These are phyloP conservation scores for Zaprionus obscuricornis DNA, from an alignment of 2,888 invertebrate species.

Conservation along the genomic window DNA sequence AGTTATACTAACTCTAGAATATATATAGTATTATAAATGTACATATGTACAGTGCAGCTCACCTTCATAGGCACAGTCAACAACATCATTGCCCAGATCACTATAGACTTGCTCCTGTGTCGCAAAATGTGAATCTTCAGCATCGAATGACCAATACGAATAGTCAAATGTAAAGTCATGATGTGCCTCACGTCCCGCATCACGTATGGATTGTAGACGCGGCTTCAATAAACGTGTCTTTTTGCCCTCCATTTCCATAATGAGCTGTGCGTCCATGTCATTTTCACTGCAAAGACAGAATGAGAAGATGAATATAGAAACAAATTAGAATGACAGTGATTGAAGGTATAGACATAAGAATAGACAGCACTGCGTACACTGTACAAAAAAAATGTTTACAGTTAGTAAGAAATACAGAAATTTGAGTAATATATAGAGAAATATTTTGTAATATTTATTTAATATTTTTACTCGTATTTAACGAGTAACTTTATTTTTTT, in stretches of 20 bases:
- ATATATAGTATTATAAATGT: too few relatives aligned
- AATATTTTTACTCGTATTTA: too few relatives aligned
- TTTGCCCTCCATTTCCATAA: constrained; percentile 93
- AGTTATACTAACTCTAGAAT: too few relatives aligned
- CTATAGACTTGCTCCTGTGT: constrained; percentile 92
- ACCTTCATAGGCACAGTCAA: constrained; percentile 90
- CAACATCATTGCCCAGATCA: constrained; percentile 89
- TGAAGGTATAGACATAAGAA: constrained; percentile 7
- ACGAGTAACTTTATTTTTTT: too few relatives aligned
- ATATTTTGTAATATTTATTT: too few relatives aligned
- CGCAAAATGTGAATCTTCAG: constrained; percentile 88
- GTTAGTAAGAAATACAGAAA: neutral
- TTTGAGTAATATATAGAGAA: too few relatives aligned
- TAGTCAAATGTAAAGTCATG: constrained; percentile 96
- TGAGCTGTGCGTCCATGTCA: constrained; percentile 92
- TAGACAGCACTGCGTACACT: neutral
- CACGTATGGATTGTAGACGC: constrained; percentile 84
- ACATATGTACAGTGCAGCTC: too few relatives aligned
- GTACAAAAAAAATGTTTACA: neutral
- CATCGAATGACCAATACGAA: constrained; percentile 93
- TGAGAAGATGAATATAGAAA: constrained; percentile 30
- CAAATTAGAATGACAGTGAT: constrained; percentile 6
- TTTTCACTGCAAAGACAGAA: constrained; percentile 87
- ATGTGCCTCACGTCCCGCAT: constrained; percentile 85
- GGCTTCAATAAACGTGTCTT: constrained; percentile 90